phyloP scores from a whole-genome alignment of 2,797 vertebrate genomes.

The Epinephelus coioides region DNA sequence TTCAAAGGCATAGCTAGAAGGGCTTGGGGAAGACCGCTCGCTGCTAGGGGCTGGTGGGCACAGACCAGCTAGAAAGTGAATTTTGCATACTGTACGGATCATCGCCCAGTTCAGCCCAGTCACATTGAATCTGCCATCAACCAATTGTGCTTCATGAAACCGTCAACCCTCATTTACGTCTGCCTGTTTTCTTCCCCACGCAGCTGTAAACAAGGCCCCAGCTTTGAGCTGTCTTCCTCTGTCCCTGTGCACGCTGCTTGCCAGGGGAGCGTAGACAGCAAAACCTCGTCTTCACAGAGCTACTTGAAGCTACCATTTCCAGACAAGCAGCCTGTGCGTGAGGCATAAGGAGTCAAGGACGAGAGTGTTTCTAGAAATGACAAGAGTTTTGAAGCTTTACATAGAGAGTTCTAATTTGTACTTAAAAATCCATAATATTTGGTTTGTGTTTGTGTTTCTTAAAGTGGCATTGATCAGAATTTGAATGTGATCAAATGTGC shows the following conservation, averaged over 20 bases:
- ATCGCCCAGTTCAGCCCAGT: slow-evolving; percentile 99
- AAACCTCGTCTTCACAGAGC: slow-evolving; percentile 83
- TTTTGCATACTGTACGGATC: slow-evolving; percentile 99
- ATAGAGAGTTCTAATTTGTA: slow-evolving; percentile 67
- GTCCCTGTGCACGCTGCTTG: slow-evolving; percentile 79
- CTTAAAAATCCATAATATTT: slow-evolving; percentile 73
- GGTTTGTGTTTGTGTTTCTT: slow-evolving; percentile 37
- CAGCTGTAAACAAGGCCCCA: slow-evolving; percentile 93
- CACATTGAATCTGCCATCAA: slow-evolving; percentile 98
- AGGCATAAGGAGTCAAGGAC: slow-evolving; percentile 83
- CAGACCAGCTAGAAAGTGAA: slow-evolving; percentile 97
- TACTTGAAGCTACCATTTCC: slow-evolving; percentile 87
- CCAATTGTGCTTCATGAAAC: slow-evolving; percentile 98
- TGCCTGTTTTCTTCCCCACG: slow-evolving; percentile 91
- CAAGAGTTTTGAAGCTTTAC: slow-evolving; percentile 84
- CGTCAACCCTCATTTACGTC: slow-evolving; percentile 98
- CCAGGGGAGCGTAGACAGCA: slow-evolving; percentile 87
- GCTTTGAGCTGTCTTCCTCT: slow-evolving; percentile 89
- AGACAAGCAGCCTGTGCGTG: slow-evolving; percentile 83
- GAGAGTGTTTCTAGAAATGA: slow-evolving; percentile 83
- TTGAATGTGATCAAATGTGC: slow-evolving; percentile 6
- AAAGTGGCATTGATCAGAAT: slow-evolving; percentile 2
- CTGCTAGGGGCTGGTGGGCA: slow-evolving; percentile 96
- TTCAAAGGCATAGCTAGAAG: slow-evolving; percentile 91
- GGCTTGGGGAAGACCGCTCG: slow-evolving; percentile 88